Evolutionary conservation across 2,888 invertebrate genomes (phyloP).

Genomic region (Acleris cristana): DNA sequence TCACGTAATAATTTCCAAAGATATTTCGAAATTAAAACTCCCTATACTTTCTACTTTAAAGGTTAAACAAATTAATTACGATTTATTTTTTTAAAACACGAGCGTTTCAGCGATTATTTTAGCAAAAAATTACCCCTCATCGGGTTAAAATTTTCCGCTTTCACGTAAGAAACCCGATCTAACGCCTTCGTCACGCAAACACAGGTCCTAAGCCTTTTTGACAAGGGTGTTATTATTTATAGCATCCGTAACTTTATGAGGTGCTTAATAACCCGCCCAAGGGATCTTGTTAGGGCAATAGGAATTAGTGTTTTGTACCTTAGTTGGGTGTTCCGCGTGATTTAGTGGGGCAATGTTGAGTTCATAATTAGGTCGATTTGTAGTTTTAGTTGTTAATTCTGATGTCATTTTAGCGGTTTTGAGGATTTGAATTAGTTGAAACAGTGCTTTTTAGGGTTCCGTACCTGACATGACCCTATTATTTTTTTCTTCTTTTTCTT

Average conservation of each 20-base stretch:
- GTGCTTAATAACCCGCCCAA: slow-evolving; percentile 51
- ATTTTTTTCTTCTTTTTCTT: no score
- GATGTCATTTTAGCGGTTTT: no score
- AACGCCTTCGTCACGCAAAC: slow-evolving; percentile 32
- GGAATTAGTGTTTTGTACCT: slow-evolving; percentile 38
- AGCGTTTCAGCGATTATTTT: no score
- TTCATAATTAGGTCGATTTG: slow-evolving; percentile 33
- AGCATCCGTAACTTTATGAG: slow-evolving; percentile 51
- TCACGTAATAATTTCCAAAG: no score
- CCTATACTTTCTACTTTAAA: no score
- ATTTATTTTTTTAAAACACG: no score
- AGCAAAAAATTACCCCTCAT: slow-evolving; percentile 10
- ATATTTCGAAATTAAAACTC: no score
- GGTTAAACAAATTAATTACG: no score
- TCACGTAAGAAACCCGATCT: slow-evolving; percentile 32
- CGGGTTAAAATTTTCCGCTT: slow-evolving; percentile 12
- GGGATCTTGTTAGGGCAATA: slow-evolving; percentile 32
- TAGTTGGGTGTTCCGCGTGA: slow-evolving; percentile 24
- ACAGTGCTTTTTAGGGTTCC: no score
- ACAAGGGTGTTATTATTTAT: slow-evolving; percentile 73
- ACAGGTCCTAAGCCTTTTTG: slow-evolving; percentile 59
- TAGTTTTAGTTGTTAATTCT: slow-evolving; percentile 3
- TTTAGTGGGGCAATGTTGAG: slow-evolving; percentile 23
- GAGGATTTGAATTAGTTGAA: no score
- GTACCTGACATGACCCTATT: no score